These are phyloP conservation scores for Chelonia mydas DNA, from an alignment of 2,797 vertebrate species.

Conservation along the genomic window DNA sequence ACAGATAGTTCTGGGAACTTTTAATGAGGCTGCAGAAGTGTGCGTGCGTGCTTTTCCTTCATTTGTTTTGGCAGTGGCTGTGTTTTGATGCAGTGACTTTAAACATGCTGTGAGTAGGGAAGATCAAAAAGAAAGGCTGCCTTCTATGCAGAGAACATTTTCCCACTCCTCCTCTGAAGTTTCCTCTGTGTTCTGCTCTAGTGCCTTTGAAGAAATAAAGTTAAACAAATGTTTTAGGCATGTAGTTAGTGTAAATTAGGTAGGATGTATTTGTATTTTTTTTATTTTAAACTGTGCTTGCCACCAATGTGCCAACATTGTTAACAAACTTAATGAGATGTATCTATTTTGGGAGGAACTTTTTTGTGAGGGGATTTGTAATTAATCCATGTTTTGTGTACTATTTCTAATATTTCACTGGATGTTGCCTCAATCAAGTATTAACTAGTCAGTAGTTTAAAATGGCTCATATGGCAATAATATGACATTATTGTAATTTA, in stretches of 20 bases:
- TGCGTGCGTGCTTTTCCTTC: not conserved
- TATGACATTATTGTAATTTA: not conserved
- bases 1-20: slow-evolving; percentile 30
- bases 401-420: not conserved
- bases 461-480: not conserved
- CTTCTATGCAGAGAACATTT: not conserved
- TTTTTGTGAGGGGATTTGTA: not conserved
- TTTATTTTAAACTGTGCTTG: not conserved
- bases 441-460: not conserved
- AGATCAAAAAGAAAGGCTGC: slow-evolving; percentile 42
- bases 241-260: not conserved
- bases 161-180: slow-evolving; percentile 8
- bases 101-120: slow-evolving; percentile 9
- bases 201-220: slow-evolving; percentile 30
- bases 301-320: not conserved
- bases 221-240: not conserved
- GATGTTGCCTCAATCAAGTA: not conserved
- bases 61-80: slow-evolving; percentile 29
- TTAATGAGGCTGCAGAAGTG: slow-evolving; percentile 32
- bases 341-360: not conserved
- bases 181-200: not conserved
- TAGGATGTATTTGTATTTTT: not conserved
- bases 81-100: slow-evolving; percentile 36
- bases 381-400: not conserved
- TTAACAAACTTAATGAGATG: not conserved